Conservation (phyloP, 2,888 invertebrate genomes). For the Mycalesis mineus region DNA sequence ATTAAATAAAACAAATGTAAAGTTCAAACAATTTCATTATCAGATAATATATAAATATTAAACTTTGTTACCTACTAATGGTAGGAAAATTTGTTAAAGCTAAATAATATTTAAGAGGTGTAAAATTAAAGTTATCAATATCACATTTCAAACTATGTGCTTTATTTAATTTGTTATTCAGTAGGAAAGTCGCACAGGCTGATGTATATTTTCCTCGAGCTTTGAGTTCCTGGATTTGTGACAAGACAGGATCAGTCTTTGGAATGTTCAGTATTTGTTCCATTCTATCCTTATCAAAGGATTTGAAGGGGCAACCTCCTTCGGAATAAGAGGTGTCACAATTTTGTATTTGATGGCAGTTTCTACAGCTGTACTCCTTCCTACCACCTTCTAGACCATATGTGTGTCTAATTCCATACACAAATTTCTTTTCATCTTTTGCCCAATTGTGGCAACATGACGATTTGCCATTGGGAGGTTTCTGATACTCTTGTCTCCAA, state of each 20-base stretch:
- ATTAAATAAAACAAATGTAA: background rate
- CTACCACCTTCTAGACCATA: slow-evolving; percentile 85
- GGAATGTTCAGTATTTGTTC: slow-evolving; percentile 45
- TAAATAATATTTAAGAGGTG: slow-evolving; percentile 59
- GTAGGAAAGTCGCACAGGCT: slow-evolving; percentile 50
- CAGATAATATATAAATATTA: background rate
- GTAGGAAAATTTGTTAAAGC: background rate
- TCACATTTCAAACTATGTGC: slow-evolving; percentile 38
- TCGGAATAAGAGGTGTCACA: slow-evolving; percentile 72
- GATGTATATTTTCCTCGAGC: slow-evolving; percentile 44
- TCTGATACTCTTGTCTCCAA: slow-evolving; percentile 82
- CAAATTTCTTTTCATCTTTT: slow-evolving; percentile 78
- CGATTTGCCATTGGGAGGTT: slow-evolving; percentile 60
- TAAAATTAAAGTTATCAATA: slow-evolving; percentile 56
- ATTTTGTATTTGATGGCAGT: slow-evolving; percentile 78
- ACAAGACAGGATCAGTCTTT: slow-evolving; percentile 36
- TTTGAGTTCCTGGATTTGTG: slow-evolving; percentile 52
- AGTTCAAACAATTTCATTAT: background rate
- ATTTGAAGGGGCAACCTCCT: slow-evolving; percentile 81
- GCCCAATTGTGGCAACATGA: slow-evolving; percentile 82
- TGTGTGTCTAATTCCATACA: slow-evolving; percentile 83
- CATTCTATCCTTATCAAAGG: slow-evolving; percentile 71
- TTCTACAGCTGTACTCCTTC: slow-evolving; percentile 79
- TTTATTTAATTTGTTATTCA: slow-evolving; percentile 31
- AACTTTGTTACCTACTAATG: background rate